Evolutionary conservation across 1,140 invertebrate genomes (phyloP).

Genomic region (Microplitis mediator): DNA sequence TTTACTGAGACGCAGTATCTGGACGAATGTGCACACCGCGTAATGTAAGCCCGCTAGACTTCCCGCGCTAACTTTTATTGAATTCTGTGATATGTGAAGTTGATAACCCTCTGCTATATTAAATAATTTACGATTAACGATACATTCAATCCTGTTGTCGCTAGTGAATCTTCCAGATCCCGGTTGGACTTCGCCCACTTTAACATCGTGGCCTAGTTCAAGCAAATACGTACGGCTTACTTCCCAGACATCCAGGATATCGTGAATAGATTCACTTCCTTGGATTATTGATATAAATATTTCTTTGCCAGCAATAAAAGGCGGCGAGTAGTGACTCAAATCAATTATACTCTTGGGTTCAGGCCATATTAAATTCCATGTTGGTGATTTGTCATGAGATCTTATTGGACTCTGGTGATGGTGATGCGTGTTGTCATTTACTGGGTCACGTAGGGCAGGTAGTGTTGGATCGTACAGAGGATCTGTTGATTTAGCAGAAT

Average conservation of each 20-base stretch:
- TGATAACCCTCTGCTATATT: constrained; percentile 59
- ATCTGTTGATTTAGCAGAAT: constrained; percentile 55
- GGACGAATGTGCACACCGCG: constrained; percentile 68
- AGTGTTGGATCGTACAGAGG: constrained; percentile 47
- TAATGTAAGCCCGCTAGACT: constrained; percentile 67
- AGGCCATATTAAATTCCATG: constrained; percentile 67
- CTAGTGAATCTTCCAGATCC: constrained; percentile 51
- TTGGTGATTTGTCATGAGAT: constrained; percentile 41
- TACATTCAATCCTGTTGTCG: constrained; percentile 60
- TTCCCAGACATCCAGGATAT: constrained; percentile 66
- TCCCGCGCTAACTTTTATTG: constrained; percentile 66
- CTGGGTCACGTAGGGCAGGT: constrained; percentile 20
- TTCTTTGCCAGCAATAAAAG: constrained; percentile 59
- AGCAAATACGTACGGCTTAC: constrained; percentile 58
- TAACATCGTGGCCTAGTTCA: constrained; percentile 59
- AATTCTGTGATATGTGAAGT: constrained; percentile 59
- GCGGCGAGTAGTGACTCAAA: constrained; percentile 58
- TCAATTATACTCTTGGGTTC: constrained; percentile 68
- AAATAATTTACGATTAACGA: constrained; percentile 60
- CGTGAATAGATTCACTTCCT: constrained; percentile 57
- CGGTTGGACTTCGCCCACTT: constrained; percentile 62
- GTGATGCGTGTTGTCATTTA: constrained; percentile 20
- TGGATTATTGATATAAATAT: constrained; percentile 62
- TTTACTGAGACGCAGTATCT: constrained; percentile 65
- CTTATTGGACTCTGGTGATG: constrained; percentile 48